Base-by-base conservation (phyloP, 2,797 vertebrate species). In the Rhinatrema bivittatum region DNA sequence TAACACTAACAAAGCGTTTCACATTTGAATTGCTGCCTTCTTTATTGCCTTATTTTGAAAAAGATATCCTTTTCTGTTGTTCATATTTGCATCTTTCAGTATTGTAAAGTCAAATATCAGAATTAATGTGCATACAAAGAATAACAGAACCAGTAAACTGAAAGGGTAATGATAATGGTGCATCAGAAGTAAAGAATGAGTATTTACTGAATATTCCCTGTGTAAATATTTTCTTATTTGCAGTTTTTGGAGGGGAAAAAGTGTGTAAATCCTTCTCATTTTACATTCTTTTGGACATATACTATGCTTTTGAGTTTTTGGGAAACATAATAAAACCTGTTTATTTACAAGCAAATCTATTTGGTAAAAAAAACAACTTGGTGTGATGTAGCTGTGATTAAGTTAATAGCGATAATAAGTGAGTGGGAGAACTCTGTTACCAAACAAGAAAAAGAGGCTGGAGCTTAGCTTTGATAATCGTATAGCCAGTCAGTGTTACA, bases 301-400 rank as follows among this genome's bases (percentile, higher is more conserved):
- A 57, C 55, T 60, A 60, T 46, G 46, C 39, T 35, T 62, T 55
- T 60, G 28, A 30, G 35, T 14, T 40, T 19, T 25, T 53, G 31
- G 7, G 9, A 50, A 49, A 44, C 58, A 60, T 35, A 15, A 62
- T 48, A 63, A 56, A 57, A 52, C 29, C 2, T 25, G 58, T 72
- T 76, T 65, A 60, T 76, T 79, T 74, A 64, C 69, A 27, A 9
- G 40, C 47, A 20, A 79, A 82, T 29, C 46, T 50, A 42, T 78
- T 77, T 72, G 67, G 55, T 75, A 67, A 50, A 38, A 67, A 50
- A 38, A 15, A 7, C 27, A 25, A 17, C n/a, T n/a, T n/a, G n/a
- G n/a, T n/a, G n/a, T n/a, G n/a, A n/a, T n/a, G n/a, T n/a, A n/a
- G n/a, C n/a, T n/a, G n/a, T n/a, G n/a, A n/a, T n/a, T n/a, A n/a